Percentiles rank a stretch among this genome's conserved stretches.
These are phyloP conservation scores for Hecatera dysodea DNA, from an alignment of 2,888 invertebrate species.

Conservation along the genomic window DNA sequence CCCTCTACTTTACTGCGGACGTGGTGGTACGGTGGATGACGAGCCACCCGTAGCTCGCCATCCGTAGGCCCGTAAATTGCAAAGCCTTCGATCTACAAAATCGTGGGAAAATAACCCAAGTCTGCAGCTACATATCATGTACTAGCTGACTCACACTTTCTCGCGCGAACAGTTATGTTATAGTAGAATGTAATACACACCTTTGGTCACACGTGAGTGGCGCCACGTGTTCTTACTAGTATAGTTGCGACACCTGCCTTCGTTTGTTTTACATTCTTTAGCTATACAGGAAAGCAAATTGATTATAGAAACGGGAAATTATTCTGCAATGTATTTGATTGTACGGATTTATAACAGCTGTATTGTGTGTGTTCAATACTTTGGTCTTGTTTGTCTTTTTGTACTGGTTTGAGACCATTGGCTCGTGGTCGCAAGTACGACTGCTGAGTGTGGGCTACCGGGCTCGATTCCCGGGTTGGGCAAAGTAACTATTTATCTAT, in stretches of 20 bases:
- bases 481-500: too few relatives aligned
- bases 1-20: too few relatives aligned
- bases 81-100: neutral
- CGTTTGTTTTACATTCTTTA: conserved; percentile 36
- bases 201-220: conserved; percentile 46
- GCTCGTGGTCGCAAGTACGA: too few relatives aligned
- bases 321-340: neutral
- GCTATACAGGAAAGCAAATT: conserved; percentile 25
- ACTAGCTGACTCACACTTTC: conserved; percentile 56
- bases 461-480: too few relatives aligned
- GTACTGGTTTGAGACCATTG: too few relatives aligned
- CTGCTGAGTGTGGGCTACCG: too few relatives aligned
- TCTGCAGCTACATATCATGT: conserved; percentile 1
- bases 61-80: too few relatives aligned
- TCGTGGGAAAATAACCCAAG: conserved; percentile 29
- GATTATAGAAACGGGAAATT: conserved; percentile 1
- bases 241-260: conserved; percentile 36
- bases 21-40: too few relatives aligned
- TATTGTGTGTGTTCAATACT: neutral
- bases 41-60: too few relatives aligned
- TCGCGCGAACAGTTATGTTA: conserved; percentile 29
- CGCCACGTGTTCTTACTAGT: conserved; percentile 48
- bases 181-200: conserved; percentile 41
- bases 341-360: neutral
- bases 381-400: too few relatives aligned